Conservation (phyloP, 1,140 invertebrate genomes). For the Acromyrmex echinatior region DNA sequence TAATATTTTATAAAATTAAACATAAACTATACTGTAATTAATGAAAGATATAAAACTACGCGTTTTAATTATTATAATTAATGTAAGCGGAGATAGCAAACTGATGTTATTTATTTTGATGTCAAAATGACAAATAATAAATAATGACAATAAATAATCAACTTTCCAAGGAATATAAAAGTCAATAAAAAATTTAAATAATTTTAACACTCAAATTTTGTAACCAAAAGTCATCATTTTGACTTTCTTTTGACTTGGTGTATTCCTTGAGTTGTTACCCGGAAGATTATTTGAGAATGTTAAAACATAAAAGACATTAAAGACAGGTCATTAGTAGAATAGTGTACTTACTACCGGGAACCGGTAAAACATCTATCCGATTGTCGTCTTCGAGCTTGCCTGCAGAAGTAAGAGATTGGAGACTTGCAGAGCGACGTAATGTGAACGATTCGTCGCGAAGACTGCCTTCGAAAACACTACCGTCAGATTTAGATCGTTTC, state of each 20-base stretch:
- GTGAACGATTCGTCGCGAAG: conserved; percentile 73
- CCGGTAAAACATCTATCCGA: not conserved
- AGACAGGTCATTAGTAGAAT: not conserved
- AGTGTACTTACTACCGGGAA: conserved; percentile 43
- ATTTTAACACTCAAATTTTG: too few species aligned
- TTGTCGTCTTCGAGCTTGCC: conserved; percentile 27
- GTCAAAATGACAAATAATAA: too few species aligned
- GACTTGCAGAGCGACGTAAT: conserved; percentile 89
- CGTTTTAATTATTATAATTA: not conserved
- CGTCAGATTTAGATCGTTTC: conserved; percentile 90
- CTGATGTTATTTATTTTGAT: too few species aligned
- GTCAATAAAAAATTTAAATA: too few species aligned
- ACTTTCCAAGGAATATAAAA: too few species aligned
- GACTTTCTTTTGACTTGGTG: too few species aligned
- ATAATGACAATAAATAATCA: too few species aligned
- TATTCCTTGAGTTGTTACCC: too few species aligned
- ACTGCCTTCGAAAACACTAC: conserved; percentile 87
- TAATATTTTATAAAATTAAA: not conserved
- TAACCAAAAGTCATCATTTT: too few species aligned
- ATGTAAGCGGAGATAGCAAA: too few species aligned
- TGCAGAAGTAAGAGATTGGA: conserved; percentile 76
- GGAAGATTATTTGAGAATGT: not conserved
- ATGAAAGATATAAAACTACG: not conserved
- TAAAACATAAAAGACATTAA: not conserved
- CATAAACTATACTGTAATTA: not conserved